Percentiles rank a stretch among this genome's conserved stretches.
Evolutionary conservation across 37 sponge, comb jelly and placozoan species (phyloP).

Genomic region (Ianthella basta): DNA sequence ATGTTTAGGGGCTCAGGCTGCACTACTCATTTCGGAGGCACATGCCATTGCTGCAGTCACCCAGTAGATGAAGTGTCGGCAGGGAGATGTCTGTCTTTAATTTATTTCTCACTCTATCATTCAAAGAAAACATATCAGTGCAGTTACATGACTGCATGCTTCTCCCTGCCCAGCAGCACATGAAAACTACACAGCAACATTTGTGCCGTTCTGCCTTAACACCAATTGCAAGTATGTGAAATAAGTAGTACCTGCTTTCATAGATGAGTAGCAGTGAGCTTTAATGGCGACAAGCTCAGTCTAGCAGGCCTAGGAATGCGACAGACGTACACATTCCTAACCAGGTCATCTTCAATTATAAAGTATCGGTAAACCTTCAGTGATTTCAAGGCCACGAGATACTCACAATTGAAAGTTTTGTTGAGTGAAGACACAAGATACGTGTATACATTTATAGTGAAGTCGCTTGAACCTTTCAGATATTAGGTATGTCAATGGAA

Average conservation of each 20-base stretch:
- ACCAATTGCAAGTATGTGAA: background rate
- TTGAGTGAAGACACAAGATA: background rate
- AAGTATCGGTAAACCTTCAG: background rate
- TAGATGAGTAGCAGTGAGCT: background rate
- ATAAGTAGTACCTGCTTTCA: background rate
- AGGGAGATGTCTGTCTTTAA: background rate
- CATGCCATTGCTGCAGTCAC: conserved; percentile 11
- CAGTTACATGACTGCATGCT: conserved; percentile 4
- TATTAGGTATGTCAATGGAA: too few species aligned
- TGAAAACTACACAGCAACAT: background rate
- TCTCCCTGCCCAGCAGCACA: conserved; percentile 29
- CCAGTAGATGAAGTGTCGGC: background rate
- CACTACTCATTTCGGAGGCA: background rate
- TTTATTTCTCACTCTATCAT: background rate
- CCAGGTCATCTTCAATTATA: background rate
- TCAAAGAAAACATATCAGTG: background rate
- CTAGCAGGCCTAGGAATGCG: background rate
- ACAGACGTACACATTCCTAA: background rate
- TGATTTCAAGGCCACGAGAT: background rate
- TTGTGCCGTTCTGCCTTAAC: background rate
- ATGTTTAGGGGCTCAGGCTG: background rate
- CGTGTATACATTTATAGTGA: background rate
- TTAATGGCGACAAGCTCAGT: background rate
- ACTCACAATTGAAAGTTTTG: background rate
- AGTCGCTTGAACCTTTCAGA: background rate